A percentile compares a stretch with the other conserved stretches of the same genome.
phyloP scores from a whole-genome alignment of 2,113 vertebrate genomes.

The Strigops habroptila region DNA sequence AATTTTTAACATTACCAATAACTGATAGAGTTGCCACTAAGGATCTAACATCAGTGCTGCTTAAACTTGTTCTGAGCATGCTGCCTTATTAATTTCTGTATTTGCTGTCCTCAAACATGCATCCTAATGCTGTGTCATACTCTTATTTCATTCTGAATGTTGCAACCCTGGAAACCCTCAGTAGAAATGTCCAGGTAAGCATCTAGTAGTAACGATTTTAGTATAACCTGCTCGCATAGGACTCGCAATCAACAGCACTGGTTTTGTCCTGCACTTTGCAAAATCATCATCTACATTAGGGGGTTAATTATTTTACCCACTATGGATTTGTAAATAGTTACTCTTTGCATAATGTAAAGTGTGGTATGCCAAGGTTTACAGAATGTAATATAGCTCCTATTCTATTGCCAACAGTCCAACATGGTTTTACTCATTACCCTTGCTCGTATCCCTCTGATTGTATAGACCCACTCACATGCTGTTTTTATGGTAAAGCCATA shows the following conservation, averaged over 20 bases:
- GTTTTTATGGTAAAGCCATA: constrained; percentile 83
- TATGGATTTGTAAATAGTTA: constrained; percentile 86
- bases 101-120: constrained; percentile 57
- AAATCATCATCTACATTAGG: constrained; percentile 65
- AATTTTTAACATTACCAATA: constrained; percentile 76
- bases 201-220: constrained; percentile 63
- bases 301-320: constrained; percentile 64
- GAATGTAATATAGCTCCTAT: constrained; percentile 83
- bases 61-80: constrained; percentile 77
- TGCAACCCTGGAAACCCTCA: constrained; percentile 67
- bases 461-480: constrained; percentile 77
- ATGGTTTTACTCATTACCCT: constrained; percentile 74
- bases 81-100: constrained; percentile 77
- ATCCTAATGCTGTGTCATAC: constrained; percentile 40
- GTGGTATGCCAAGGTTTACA: constrained; percentile 94
- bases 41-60: constrained; percentile 73
- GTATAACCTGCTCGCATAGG: constrained; percentile 67
- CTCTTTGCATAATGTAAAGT: constrained; percentile 86
- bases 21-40: constrained; percentile 67
- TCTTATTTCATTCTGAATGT: constrained; percentile 56
- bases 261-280: constrained; percentile 80
- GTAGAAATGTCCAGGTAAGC: constrained; percentile 64
- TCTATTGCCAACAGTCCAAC: constrained; percentile 83
- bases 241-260: constrained; percentile 71
- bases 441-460: constrained; percentile 78